Base-by-base conservation (phyloP, 2,113 vertebrate species). In the Lagopus leucura region DNA sequence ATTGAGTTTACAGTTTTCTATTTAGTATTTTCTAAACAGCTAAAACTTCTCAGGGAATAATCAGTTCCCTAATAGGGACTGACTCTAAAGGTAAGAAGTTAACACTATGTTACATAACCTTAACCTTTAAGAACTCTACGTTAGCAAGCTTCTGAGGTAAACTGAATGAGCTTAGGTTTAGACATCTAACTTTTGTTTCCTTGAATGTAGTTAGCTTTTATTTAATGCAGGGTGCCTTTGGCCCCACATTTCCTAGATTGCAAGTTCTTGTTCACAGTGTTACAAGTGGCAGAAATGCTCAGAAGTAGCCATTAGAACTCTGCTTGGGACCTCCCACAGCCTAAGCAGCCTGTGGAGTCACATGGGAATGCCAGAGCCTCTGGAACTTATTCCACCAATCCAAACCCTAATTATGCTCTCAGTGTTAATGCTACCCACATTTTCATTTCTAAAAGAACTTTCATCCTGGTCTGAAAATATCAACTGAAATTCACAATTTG, bases 1-100 rank as follows among this genome's bases (percentile, higher is more conserved):
- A 88, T 40, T 15, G 24, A 34, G 40, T 67, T 84, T 69, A 40
- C 3, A 4, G 65, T 86, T 90, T 52, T 70, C 15, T 64, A 25
- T 75, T 55, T 8, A 48, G 8, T 27, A 40, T 42, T 84, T 88
- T 80, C 15, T 90, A 12, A 66, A 45, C 32, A 86, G 25, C 13
- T 81, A 55, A 91, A 85, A 72, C 8, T 74, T 82, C 69, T 71
- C 79, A 88, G 30, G 58, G 11, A 70, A 69, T 92, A 11, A 75
- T 84, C 43, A 43, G 24, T 60, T 94, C 43, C 38, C 55, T 64
- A 83, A 71, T 14, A 63, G 40, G 24, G 52, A 54, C 27, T 8
- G 15, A 17, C 81, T 93, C 32, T 79, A 38, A 88, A 90, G 82
- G n/a, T 74, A 4, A 81, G 36, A 47, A 88, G 83, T 73, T 63